Evolutionary conservation across 2,113 vertebrate genomes (phyloP).

Genomic region (Caloenas nicobarica): DNA sequence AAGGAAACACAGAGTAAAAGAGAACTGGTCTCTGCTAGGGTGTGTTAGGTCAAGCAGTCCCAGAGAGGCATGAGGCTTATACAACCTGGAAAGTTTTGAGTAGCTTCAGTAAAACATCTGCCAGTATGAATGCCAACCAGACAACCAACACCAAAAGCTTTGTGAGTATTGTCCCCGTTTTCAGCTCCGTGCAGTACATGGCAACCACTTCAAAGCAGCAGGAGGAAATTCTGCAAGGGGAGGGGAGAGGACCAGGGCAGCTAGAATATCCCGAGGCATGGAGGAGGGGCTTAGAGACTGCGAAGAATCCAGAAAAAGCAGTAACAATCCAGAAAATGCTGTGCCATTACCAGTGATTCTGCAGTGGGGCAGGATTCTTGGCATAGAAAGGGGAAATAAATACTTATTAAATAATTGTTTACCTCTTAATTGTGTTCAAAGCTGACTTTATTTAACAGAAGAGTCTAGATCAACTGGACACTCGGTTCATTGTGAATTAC

Average conservation of each 20-base stretch:
- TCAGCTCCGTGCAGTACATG: neutral
- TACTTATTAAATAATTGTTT: neutral
- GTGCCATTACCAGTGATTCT: neutral
- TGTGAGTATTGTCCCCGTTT: neutral
- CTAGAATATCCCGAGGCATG: neutral
- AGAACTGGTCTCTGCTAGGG: neutral
- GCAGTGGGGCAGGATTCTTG: neutral
- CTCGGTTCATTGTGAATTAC: neutral
- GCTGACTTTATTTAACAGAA: neutral
- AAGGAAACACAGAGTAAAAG: neutral
- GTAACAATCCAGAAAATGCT: rapidly evolving
- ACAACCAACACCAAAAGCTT: neutral
- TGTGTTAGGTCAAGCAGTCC: neutral
- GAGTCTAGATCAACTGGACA: neutral
- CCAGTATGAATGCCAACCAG: neutral
- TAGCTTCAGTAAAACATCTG: neutral
- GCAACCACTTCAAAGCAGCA: neutral
- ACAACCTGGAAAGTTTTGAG: neutral
- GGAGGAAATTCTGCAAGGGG: neutral
- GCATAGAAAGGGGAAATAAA: neutral
- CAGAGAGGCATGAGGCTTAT: neutral
- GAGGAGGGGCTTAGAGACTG: neutral
- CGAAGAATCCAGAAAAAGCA: neutral
- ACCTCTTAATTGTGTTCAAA: neutral
- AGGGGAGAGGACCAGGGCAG: neutral